Conservation (phyloP, 2,888 invertebrate genomes). For the Agriotes lineatus region DNA sequence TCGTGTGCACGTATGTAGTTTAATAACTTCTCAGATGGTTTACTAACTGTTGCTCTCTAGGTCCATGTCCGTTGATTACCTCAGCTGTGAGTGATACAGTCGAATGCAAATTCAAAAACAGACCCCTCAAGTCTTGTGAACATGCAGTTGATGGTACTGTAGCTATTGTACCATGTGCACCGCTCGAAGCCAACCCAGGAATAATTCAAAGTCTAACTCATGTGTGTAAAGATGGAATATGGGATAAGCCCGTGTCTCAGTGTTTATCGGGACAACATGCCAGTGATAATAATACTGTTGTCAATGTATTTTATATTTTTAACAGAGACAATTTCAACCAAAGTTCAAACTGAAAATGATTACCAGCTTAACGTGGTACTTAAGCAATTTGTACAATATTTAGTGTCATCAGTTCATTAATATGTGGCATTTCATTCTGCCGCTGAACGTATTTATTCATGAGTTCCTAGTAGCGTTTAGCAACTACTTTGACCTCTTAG, state of each 20-base stretch:
- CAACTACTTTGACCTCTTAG: no score
- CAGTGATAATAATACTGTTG: background rate
- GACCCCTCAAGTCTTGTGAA: conserved; percentile 19
- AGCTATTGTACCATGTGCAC: conserved; percentile 51
- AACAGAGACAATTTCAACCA: background rate
- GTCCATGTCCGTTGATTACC: background rate
- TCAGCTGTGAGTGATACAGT: background rate
- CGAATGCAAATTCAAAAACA: conserved; percentile 19
- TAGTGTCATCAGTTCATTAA: no score
- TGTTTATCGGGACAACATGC: background rate
- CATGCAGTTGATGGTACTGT: conserved; percentile 49
- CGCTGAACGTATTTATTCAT: no score
- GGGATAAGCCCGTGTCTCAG: conserved; percentile 12
- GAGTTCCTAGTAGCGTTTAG: no score
- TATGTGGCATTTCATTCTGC: no score
- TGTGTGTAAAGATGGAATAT: conserved; percentile 25
- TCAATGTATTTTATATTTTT: conserved; percentile 20
- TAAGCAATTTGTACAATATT: no score
- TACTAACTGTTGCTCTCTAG: no score
- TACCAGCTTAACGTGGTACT: no score
- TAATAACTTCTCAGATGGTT: no score
- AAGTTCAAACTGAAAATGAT: no score
- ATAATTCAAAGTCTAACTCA: background rate
- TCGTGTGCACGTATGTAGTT: conserved; percentile 25
- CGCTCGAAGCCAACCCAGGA: conserved; percentile 50